These are phyloP conservation scores for Drosophila lowei DNA, from an alignment of 1,140 invertebrate genomes.

Conservation along the genomic window DNA sequence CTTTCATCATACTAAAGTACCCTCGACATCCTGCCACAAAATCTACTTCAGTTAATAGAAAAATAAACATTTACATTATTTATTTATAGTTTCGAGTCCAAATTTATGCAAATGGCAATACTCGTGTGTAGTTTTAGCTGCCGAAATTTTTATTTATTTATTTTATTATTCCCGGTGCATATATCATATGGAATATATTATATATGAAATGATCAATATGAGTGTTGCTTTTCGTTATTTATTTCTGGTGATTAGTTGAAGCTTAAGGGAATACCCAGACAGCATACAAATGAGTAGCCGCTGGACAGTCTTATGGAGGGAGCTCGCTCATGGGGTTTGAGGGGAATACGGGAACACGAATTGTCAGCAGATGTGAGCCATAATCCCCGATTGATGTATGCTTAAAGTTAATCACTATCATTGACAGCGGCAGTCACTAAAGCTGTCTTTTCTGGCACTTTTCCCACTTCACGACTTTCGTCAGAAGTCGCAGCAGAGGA, in stretches of 20 bases:
- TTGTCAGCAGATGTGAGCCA: neutral
- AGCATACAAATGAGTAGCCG: conserved; percentile 33
- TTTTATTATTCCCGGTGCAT: conserved; percentile 7
- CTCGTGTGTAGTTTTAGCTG: no score
- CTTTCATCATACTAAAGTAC: no score
- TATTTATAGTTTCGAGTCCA: no score
- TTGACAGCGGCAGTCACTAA: conserved; percentile 35
- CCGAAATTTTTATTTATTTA: conserved; percentile 15
- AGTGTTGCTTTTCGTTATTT: conserved; percentile 34
- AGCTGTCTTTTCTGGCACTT: neutral
- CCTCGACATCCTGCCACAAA: no score
- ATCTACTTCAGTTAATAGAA: no score
- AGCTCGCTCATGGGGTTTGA: neutral
- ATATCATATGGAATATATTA: neutral
- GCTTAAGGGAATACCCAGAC: conserved; percentile 10
- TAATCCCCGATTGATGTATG: conserved; percentile 7
- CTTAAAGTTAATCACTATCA: conserved; percentile 23
- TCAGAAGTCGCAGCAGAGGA: no score
- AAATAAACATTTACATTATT: no score
- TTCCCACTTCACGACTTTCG: no score
- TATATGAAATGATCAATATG: conserved; percentile 8
- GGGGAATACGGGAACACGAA: conserved; percentile 9
- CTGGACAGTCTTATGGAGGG: neutral
- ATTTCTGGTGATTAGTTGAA: conserved; percentile 33
- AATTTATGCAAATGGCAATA: no score